Base-by-base conservation (phyloP, 2,888 invertebrate species). In the Meloe dianella region DNA sequence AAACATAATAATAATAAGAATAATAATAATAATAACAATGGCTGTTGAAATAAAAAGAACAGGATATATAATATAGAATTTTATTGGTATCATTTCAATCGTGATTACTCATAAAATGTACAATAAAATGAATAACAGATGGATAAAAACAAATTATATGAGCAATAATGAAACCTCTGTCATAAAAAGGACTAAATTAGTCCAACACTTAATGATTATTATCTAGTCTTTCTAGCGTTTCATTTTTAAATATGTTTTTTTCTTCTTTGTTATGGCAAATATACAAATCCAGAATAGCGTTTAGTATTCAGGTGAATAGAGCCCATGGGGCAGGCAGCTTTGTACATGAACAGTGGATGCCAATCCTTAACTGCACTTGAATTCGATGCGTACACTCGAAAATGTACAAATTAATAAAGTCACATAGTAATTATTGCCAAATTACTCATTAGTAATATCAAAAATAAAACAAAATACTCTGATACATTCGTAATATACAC, bases 101-200 rank as follows among this genome's bases (percentile, higher is more conserved):
- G 82, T 81, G 81, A 83, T 79, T 84, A 84, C 82, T 84, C 83
- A 82, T 83, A 83, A 83, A 83, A 83, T 84, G 81, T 83, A 83
- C 84, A 84, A 82, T 82, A 83, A 81, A 82, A 83, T 82, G 82
- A 83, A 82, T 84, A 84, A 84, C 84, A 84, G 82, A 82, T 82
- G 82, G 82, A 83, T 83, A 83, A 82, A 83, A 83, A 83, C 83
- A 83, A 80, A 80, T 80, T 78, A 81, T 77, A 82, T 83, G 84
- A 84, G 83, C 84, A 84, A 84, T 84, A 83, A 82, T 83, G 83
- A 83, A 83, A 83, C 81, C 80, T 83, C 81, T 81, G 80, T 81
- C 79, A 77, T 81, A 80, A 79, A 81, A 80, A 78, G 81, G 80
- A 80, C 80, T 73, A 79, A 78, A 77, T 77, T 77, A 78, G 76